phyloP scores from a whole-genome alignment of 2,797 vertebrate genomes.

The Crypturellus tataupa region DNA sequence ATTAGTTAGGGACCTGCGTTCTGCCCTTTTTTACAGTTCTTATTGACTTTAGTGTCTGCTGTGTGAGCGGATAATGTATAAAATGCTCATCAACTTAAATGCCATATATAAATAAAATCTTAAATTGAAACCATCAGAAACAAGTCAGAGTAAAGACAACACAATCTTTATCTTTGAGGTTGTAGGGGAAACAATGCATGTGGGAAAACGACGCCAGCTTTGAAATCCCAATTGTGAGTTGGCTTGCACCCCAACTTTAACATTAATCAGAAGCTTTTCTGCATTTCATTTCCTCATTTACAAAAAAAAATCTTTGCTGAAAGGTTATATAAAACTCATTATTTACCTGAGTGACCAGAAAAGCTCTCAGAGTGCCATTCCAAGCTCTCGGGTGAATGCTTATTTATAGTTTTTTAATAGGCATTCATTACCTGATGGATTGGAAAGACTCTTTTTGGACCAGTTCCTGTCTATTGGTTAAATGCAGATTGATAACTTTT shows the following conservation, averaged over 20 bases:
- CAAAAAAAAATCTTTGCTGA: slow-evolving; percentile 65
- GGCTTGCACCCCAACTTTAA: slow-evolving; percentile 41
- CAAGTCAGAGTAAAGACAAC: slow-evolving; percentile 8
- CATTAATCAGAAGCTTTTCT: slow-evolving; percentile 60
- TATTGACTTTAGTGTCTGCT: slow-evolving; percentile 3
- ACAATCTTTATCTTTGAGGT: background rate
- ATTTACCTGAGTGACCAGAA: slow-evolving; percentile 76
- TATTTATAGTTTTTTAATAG: slow-evolving; percentile 77
- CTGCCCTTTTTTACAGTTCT: background rate
- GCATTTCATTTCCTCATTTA: slow-evolving; percentile 63
- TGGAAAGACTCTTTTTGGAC: slow-evolving; percentile 56
- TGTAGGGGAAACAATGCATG: background rate
- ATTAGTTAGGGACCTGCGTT: background rate
- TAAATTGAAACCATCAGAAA: slow-evolving; percentile 2
- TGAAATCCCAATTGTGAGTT: slow-evolving; percentile 20
- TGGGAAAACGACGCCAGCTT: background rate
- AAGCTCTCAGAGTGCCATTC: slow-evolving; percentile 68
- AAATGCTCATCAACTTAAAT: slow-evolving; percentile 37
- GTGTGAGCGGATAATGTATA: slow-evolving; percentile 27
- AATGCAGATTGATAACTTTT: slow-evolving; percentile 58
- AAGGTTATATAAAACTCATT: slow-evolving; percentile 73
- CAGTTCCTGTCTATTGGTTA: slow-evolving; percentile 40
- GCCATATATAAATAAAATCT: slow-evolving; percentile 37
- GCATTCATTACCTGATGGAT: slow-evolving; percentile 70
- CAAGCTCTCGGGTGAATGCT: slow-evolving; percentile 71